These are phyloP conservation scores for Oreortyx pictus DNA, from an alignment of 2,797 vertebrate genomes.

Conservation along the genomic window DNA sequence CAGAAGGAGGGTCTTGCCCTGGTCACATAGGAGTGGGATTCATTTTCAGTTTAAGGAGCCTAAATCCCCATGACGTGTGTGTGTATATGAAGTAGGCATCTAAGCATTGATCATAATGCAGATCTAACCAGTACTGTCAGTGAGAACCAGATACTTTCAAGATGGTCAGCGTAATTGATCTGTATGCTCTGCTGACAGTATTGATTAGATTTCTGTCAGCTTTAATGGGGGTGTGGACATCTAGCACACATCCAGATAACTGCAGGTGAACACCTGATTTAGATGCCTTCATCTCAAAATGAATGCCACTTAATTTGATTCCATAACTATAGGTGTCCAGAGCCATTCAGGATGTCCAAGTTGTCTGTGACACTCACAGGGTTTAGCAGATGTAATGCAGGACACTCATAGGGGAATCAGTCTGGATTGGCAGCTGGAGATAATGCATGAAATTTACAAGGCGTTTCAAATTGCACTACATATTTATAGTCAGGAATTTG, in stretches of 20 bases:
- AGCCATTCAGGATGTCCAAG: not conserved
- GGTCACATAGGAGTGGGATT: not conserved
- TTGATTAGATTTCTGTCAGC: not conserved
- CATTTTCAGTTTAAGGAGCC: not conserved
- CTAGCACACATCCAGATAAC: not conserved
- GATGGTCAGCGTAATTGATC: not conserved
- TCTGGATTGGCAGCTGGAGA: not conserved
- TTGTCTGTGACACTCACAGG: not conserved
- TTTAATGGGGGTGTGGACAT: not conserved
- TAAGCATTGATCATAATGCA: not conserved
- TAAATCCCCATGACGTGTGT: not conserved
- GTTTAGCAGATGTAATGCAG: not conserved
- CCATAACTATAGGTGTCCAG: not conserved
- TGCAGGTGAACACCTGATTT: rapidly evolving
- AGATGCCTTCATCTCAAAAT: not conserved
- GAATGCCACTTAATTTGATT: not conserved
- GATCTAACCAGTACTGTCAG: not conserved
- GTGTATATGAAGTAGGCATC: not conserved
- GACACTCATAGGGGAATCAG: not conserved
- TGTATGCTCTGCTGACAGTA: not conserved
- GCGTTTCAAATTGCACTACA: not conserved
- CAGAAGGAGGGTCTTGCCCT: not conserved
- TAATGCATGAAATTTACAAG: not conserved
- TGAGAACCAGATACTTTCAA: not conserved
- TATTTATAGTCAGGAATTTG: not conserved